Base-by-base conservation (phyloP, 2,888 invertebrate genomes). In the Conomelus anceps region DNA sequence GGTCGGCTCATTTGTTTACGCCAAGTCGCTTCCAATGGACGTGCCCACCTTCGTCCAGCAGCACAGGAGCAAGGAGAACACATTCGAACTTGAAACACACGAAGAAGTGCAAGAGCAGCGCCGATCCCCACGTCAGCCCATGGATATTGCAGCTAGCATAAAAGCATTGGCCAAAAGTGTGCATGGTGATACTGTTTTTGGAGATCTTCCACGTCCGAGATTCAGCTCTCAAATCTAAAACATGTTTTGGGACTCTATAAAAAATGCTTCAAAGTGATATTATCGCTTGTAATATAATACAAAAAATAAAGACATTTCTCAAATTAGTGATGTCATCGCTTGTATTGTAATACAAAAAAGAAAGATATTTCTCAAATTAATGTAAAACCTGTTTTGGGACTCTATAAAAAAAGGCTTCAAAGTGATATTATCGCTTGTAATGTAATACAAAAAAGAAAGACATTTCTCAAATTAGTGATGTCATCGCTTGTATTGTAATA, bases 131-230 rank as follows among this genome's bases (percentile, higher is more conserved):
- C 92, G 93, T 90, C 95, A 96, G 92, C 95, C 96, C 29, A 95
- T 96, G 90, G 97, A 98, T 93, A 98, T 98, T 93, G 97, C 98
- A 91, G 98, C 98, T 85, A 97, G 97, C 93, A 98, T 98, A 93
- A 97, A 97, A 93, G 98, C 98, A n/a, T 94, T 98, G 92, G 98
- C 98, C 22, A 96, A 96, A 92, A 98, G 98, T 92, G 97, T 98
- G 90, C 97, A 97, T 93, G 97, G 97, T 90, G 97, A 98, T 93
- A 94, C 96, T 23, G 96, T 97, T 91, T 98, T 97, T 94, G 97
- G 97, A 22, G 98, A 98, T 92, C 94, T 98, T 92, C 98, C 98
- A 85, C 95, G 96, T 90, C 97, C 97, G 91, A 95, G 97, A 92
- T 96, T 97, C 94, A 96, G 96, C 93, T 97, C 97, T 91, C 96